These are phyloP conservation scores for Speoplatyrhinus poulsoni DNA, from an alignment of 2,113 vertebrate genomes.

Conservation along the genomic window DNA sequence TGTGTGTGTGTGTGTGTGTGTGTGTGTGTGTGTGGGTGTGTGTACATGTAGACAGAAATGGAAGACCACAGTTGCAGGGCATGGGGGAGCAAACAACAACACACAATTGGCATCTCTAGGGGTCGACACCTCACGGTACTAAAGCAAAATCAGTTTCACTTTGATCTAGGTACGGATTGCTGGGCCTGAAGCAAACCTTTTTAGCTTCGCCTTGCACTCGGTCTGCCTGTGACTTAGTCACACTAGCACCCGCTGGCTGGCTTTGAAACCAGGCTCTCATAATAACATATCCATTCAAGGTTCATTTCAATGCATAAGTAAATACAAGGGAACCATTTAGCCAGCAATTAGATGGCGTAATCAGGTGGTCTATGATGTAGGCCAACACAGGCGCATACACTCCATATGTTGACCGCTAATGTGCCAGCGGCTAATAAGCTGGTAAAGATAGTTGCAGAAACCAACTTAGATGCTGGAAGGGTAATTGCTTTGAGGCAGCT, in stretches of 20 bases:
- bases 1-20: conserved; percentile 12
- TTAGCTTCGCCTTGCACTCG: neutral
- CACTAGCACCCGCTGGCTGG: too few species aligned
- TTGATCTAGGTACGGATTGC: neutral
- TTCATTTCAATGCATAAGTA: neutral
- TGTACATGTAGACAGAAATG: neutral
- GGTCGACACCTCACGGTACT: conserved; percentile 25
- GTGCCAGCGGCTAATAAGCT: conserved; percentile 4
- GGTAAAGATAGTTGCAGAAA: conserved; percentile 31
- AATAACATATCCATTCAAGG: neutral
- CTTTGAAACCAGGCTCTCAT: too few species aligned
- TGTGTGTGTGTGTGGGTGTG: neutral
- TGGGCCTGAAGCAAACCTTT: conserved; percentile 1
- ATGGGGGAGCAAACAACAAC: too few species aligned
- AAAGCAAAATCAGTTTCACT: conserved; percentile 19
- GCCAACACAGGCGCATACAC: neutral
- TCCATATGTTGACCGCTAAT: conserved; percentile 25
- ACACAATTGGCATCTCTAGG: neutral
- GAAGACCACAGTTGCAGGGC: too few species aligned
- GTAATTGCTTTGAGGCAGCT: conserved; percentile 43
- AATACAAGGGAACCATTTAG: neutral
- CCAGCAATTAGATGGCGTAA: neutral
- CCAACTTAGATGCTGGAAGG: conserved; percentile 9
- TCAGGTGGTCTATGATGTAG: neutral
- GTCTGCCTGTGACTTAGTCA: neutral